phyloP scores from a whole-genome alignment of 2,888 invertebrate genomes.

The Choreutis nemorana region DNA sequence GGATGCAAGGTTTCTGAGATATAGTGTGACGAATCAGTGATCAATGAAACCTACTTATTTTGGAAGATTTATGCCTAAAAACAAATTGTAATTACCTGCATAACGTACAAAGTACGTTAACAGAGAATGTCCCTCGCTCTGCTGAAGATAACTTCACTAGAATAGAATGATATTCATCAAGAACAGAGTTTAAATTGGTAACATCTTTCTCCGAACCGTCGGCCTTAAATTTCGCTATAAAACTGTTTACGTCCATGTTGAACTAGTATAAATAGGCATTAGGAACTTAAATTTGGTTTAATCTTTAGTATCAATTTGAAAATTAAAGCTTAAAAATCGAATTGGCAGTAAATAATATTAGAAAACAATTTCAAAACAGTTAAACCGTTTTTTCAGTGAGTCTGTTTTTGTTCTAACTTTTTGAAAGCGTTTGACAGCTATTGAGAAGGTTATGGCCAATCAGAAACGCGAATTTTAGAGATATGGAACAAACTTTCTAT shows the following conservation, averaged over 20 bases:
- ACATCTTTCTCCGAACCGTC: slow-evolving; percentile 26
- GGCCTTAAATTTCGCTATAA: slow-evolving; percentile 38
- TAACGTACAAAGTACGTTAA: slow-evolving; percentile 44
- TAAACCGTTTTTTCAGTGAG: slow-evolving; percentile 5
- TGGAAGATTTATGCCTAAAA: not conserved
- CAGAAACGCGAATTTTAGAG: too few relatives aligned
- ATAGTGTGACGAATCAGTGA: too few relatives aligned
- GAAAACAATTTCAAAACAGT: slow-evolving; percentile 1
- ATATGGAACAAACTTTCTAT: too few relatives aligned
- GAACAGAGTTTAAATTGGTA: slow-evolving; percentile 23
- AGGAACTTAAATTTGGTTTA: too few relatives aligned
- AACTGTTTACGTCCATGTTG: slow-evolving; percentile 39
- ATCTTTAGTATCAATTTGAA: slow-evolving; percentile 2
- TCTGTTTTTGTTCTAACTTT: not conserved
- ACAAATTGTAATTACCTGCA: slow-evolving; percentile 36
- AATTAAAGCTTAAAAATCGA: slow-evolving; percentile 2
- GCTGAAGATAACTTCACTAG: slow-evolving; percentile 23
- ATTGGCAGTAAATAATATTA: slow-evolving; percentile 1
- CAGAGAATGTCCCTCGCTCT: slow-evolving; percentile 31
- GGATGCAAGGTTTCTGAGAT: too few relatives aligned
- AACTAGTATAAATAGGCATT: too few relatives aligned
- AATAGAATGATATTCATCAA: slow-evolving; percentile 26
- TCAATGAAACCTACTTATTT: not conserved
- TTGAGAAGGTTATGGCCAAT: too few relatives aligned
- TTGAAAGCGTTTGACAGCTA: slow-evolving; percentile 2